Base-by-base conservation (phyloP, 2,113 vertebrate species). In the Neotoma lepida region DNA sequence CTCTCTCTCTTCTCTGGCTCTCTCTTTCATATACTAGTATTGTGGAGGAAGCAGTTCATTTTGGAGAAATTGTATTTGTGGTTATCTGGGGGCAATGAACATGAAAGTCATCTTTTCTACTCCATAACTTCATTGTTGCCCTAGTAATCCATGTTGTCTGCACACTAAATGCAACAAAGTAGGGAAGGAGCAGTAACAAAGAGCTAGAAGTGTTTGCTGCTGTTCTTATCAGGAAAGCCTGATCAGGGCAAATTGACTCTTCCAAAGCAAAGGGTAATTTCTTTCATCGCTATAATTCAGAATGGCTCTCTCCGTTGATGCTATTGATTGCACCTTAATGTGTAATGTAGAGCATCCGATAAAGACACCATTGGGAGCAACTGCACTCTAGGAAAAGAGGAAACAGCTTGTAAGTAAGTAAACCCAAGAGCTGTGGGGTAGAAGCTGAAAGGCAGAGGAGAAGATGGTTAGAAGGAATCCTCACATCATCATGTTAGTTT, bases 201-300 rank as follows among this genome's bases (percentile, higher is more conserved):
- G 44, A 82, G 8, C 20, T 44, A 89, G 85, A 89, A 91, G 44
- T 49, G 35, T 6, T 41, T 17, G 86, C 44, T 68, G 26, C 10
- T 51, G 26, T 89, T 91, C 91, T 95, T 87, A 64, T 76, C 58
- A 81, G 66, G 64, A 88, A 94, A 91, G 28, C 28, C n/a, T 56
- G 28, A 82, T 94, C 64, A 80, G 78, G 58, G 49, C 10, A 71
- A 94, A 94, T 35, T 76, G 71, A 70, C 51, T 93, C 70, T 96
- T 96, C 58, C 70, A 91, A 84, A 89, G 35, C 22, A 33, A 95
- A 95, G 68, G 93, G 84, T 70, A 86, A 96, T 95, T 94, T 95
- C 58, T 80, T 39, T 94, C 58, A 33, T 92, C 76, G 81, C 54
- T 89, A 18, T 63, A 87, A 35, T 61, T 87, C 51, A 91, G 85